Conservation (phyloP, 2,113 vertebrate genomes). For the Brachyhypopomus occidentalis region DNA sequence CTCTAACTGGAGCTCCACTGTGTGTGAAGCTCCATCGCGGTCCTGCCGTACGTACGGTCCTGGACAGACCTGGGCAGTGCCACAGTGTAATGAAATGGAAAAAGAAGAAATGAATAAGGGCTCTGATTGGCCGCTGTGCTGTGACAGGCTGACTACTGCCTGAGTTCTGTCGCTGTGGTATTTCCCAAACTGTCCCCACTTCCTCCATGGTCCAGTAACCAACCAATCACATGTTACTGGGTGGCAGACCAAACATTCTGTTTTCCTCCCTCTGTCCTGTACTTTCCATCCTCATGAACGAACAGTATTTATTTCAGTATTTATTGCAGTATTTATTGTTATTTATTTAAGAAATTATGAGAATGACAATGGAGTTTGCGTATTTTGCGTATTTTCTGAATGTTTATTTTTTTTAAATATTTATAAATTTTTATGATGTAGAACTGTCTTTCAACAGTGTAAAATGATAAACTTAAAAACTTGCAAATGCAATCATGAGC, state of each 20-base stretch:
- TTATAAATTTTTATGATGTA: background rate
- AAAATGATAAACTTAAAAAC: slow-evolving; percentile 17
- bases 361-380: background rate
- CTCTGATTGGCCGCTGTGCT: no score
- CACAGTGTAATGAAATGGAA: no score
- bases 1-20: no score
- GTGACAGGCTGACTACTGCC: no score
- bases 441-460: background rate
- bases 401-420: background rate
- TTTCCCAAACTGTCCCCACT: slow-evolving; percentile 68
- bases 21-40: no score
- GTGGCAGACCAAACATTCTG: slow-evolving; percentile 54
- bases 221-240: slow-evolving; percentile 28
- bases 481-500: background rate
- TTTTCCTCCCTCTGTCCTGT: slow-evolving; percentile 52
- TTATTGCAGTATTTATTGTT: slow-evolving; percentile 70
- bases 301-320: slow-evolving; percentile 41
- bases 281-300: slow-evolving; percentile 61
- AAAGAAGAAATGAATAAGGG: background rate
- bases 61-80: no score
- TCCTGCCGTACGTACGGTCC: no score
- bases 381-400: background rate
- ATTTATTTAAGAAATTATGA: slow-evolving; percentile 35
- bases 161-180: slow-evolving; percentile 48
- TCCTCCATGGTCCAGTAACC: slow-evolving; percentile 48